Percentiles rank a stretch among this genome's conserved stretches.
Conservation (phyloP, 2,797 vertebrate genomes). For the Squalus acanthias region DNA sequence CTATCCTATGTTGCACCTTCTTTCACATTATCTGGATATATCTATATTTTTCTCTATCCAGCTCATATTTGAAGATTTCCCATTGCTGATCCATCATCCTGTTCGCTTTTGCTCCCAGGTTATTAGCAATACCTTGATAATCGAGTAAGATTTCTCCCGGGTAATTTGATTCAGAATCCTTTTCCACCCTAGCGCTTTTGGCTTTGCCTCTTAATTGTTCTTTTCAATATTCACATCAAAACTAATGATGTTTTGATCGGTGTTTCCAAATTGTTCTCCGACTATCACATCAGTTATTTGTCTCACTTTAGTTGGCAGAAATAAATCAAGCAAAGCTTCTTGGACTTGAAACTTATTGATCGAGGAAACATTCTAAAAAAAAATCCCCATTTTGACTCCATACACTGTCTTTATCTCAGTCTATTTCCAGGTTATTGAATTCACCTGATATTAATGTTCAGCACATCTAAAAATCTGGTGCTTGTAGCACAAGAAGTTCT, state of each 20-base stretch:
- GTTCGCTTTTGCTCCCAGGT: background rate
- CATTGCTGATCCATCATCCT: background rate
- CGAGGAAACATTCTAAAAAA: background rate
- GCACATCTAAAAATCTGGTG: no score
- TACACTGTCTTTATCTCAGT: background rate
- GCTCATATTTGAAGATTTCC: background rate
- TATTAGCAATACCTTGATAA: background rate
- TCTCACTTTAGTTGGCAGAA: background rate
- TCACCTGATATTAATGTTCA: background rate
- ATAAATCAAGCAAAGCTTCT: background rate
- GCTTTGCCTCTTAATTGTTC: background rate
- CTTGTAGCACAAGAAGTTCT: no score
- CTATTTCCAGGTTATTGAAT: background rate
- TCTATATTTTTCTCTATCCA: background rate
- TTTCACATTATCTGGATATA: background rate
- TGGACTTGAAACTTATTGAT: background rate
- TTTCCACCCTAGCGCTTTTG: background rate
- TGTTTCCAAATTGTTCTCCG: background rate
- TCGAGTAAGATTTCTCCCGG: background rate
- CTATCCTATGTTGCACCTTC: background rate
- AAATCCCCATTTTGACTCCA: background rate
- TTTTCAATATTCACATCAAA: background rate
- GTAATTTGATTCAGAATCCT: background rate
- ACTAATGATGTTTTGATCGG: background rate
- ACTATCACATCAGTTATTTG: background rate